Evolutionary conservation across 1,140 invertebrate genomes (phyloP), one percentile per base, ranked within the genome.

Genomic region (Gryllus bimaculatus): DNA sequence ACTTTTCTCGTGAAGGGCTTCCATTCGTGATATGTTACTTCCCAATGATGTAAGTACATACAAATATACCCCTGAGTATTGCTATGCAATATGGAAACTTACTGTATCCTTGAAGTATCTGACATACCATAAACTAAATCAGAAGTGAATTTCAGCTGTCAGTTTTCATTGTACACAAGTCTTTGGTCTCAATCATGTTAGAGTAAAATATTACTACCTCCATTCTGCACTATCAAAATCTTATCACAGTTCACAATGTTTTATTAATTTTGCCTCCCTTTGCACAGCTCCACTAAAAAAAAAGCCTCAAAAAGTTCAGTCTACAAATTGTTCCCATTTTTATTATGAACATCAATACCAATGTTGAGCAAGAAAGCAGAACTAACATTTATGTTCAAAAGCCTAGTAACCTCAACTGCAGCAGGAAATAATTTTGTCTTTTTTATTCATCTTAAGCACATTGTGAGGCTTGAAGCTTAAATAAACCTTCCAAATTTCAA

Each of bases 111-210:
- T 39, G 26, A 39, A 39, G 26, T 39, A 39, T 39, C 26, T 39
- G 26, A 39, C 26, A 39, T 39, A 39, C 26, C 26, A 39, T 39
- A 39, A 39, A 39, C 5, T 2, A 39, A 39, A 39, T 2, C 26
- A 39, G 26, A 39, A 39, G 26, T 39, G 26, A 39, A 39, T 39
- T 39, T 39, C 5, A 39, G 26, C 26, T 39, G 26, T 39, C 26
- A 39, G 26, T 39, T 39, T 39, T 13, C 10, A 66, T 66, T 66
- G 18, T 18, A 66, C 10, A 18, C 18, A 66, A 66, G 54, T 66
- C 54, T 66, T 66, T 66, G 54, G 54, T 66, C 54, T 66, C 54
- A 66, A 66, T 66, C 54, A 66, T 66, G 54, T 66, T 66, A 66
- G 18, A 18, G 54, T 66, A 66, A 66, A 66, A 66, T 66, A 66